Conservation (phyloP, 2,888 invertebrate species). For the Steinernema scapterisci region DNA sequence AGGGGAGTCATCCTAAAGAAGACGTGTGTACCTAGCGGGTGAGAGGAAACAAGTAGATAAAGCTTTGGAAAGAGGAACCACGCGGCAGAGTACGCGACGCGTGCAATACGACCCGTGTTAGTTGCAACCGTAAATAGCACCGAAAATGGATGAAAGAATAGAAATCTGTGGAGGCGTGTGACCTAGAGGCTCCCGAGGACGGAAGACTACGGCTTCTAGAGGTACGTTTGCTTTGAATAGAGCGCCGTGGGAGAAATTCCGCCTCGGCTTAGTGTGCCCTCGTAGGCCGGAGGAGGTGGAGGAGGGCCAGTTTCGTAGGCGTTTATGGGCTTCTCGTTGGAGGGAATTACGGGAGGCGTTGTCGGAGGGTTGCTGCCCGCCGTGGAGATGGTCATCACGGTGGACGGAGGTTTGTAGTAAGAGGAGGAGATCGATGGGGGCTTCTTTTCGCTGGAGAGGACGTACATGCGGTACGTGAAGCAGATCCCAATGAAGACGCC, state of each 20-base stretch:
- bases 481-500: constrained; percentile 30
- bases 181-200: neutral
- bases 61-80: constrained; percentile 26
- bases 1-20: neutral
- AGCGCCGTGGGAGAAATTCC: constrained; percentile 4
- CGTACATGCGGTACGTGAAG: constrained; percentile 25
- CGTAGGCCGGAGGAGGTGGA: neutral
- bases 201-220: neutral
- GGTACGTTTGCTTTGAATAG: constrained; percentile 19
- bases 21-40: neutral
- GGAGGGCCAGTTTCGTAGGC: constrained; percentile 15
- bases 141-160: constrained; percentile 9
- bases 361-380: neutral
- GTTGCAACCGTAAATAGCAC: constrained; percentile 22
- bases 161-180: constrained; percentile 15
- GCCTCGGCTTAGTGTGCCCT: constrained; percentile 2
- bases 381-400: neutral
- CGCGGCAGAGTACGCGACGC: neutral
- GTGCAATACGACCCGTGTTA: constrained; percentile 9
- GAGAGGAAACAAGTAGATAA: neutral
- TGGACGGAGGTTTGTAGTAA: constrained; percentile 18
- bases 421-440: constrained; percentile 4
- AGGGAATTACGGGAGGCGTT: constrained; percentile 8
- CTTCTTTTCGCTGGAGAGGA: neutral
- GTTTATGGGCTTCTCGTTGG: constrained; percentile 23